Evolutionary conservation across 2,797 vertebrate species (phyloP).

Genomic region (Sciurus vulgaris): DNA sequence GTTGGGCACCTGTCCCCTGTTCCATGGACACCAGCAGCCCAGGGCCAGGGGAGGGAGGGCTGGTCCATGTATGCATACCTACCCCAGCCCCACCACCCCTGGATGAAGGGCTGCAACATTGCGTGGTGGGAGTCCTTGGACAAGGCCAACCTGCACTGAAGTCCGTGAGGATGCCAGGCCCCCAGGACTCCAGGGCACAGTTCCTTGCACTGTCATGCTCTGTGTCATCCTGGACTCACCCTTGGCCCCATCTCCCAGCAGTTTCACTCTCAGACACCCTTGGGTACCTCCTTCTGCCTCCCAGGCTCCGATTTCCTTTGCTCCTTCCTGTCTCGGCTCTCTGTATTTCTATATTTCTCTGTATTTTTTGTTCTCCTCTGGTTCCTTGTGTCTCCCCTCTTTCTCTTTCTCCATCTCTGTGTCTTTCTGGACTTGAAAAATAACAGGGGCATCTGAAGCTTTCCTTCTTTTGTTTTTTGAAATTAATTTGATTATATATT

Average conservation of each 20-base stretch:
- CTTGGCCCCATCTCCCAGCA: neutral
- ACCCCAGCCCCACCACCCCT: neutral
- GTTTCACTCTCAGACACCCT: neutral
- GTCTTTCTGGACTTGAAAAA: neutral
- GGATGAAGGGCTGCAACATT: accelerated
- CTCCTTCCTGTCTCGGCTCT: neutral
- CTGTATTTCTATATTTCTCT: neutral
- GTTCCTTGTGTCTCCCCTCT: neutral
- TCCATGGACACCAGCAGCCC: neutral
- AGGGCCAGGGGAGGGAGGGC: neutral
- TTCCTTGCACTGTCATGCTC: neutral
- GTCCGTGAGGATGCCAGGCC: neutral
- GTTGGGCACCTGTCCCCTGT: slow-evolving; percentile 60
- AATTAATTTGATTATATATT: slow-evolving; percentile 34
- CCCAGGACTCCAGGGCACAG: neutral
- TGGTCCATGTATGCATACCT: neutral
- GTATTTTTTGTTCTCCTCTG: neutral
- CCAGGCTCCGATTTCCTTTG: neutral
- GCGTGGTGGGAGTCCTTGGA: neutral
- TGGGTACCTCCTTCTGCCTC: neutral
- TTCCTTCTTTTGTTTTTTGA: neutral
- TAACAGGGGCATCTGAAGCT: neutral
- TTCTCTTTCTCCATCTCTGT: neutral
- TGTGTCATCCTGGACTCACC: neutral
- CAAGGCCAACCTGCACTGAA: neutral